Conservation (phyloP, 92 coral and sea anemone species). For the Nematostella vectensis region DNA sequence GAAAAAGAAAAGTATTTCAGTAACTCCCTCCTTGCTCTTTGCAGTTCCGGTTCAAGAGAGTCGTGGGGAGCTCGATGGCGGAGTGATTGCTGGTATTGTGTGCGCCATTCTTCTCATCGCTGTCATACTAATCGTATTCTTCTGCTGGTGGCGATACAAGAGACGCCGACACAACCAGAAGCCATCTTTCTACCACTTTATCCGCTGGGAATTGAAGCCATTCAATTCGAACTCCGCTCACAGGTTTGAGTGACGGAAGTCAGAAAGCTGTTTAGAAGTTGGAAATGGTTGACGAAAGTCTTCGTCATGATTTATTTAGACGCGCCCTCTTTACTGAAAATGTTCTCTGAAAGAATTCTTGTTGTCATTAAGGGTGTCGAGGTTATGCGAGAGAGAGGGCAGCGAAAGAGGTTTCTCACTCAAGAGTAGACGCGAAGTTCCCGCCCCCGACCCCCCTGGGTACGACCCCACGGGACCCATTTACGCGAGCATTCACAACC, state of each 20-base stretch:
- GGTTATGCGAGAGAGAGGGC: slow-evolving; percentile 27
- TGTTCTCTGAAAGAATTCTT: too few relatives aligned
- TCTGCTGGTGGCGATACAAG: slow-evolving; percentile 60
- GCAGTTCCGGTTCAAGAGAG: not conserved
- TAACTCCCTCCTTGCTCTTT: not conserved
- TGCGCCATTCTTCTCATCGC: slow-evolving; percentile 56
- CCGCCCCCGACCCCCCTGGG: not conserved
- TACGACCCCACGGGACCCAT: slow-evolving; percentile 49
- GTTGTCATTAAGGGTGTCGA: too few relatives aligned
- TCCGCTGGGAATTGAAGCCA: slow-evolving; percentile 63
- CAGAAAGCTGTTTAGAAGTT: too few relatives aligned
- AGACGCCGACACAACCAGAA: slow-evolving; percentile 43
- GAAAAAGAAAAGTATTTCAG: too few relatives aligned
- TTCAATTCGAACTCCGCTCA: slow-evolving; percentile 17
- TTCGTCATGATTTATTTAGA: too few relatives aligned
- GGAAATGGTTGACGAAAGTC: too few relatives aligned
- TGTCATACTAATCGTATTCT: slow-evolving; percentile 30
- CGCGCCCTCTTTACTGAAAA: too few relatives aligned
- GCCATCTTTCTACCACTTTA: slow-evolving; percentile 59
- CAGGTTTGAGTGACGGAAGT: too few relatives aligned
- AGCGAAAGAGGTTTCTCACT: slow-evolving; percentile 35
- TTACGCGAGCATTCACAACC: slow-evolving; percentile 53
- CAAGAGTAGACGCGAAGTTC: slow-evolving; percentile 5
- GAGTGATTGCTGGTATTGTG: slow-evolving; percentile 66
- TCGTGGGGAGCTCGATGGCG: slow-evolving; percentile 15